These are phyloP conservation scores for Reticulitermes speratus DNA, from an alignment of 1,140 invertebrate species.

Conservation along the genomic window DNA sequence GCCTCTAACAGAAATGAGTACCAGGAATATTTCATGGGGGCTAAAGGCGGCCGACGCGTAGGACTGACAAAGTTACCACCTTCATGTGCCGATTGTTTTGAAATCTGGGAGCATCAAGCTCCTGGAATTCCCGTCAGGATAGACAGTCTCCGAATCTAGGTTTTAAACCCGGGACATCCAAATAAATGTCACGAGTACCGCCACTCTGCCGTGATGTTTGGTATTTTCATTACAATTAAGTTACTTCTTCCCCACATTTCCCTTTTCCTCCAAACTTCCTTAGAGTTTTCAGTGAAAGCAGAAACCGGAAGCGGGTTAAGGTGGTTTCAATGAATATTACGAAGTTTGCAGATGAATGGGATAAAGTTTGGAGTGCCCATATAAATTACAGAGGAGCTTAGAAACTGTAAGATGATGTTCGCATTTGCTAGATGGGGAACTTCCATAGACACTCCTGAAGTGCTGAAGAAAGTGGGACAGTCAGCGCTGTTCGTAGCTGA, in stretches of 20 bases:
- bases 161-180: too few relatives aligned
- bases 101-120: too few relatives aligned
- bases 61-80: too few relatives aligned
- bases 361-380: not conserved
- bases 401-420: not conserved
- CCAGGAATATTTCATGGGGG: too few relatives aligned
- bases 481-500: not conserved
- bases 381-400: not conserved
- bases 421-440: not conserved
- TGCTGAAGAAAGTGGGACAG: not conserved
- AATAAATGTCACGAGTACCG: too few relatives aligned
- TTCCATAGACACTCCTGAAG: not conserved
- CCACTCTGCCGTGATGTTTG: too few relatives aligned
- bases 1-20: too few relatives aligned
- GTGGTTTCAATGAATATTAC: not conserved
- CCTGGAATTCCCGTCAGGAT: too few relatives aligned
- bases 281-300: not conserved
- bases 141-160: too few relatives aligned
- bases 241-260: not conserved
- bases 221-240: not conserved
- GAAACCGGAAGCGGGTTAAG: not conserved
- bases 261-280: not conserved
- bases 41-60: too few relatives aligned
- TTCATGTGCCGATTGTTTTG: too few relatives aligned
- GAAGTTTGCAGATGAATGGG: not conserved